These are phyloP conservation scores for Catostomus latipinnis DNA, from an alignment of 2,797 vertebrate species.

Conservation along the genomic window DNA sequence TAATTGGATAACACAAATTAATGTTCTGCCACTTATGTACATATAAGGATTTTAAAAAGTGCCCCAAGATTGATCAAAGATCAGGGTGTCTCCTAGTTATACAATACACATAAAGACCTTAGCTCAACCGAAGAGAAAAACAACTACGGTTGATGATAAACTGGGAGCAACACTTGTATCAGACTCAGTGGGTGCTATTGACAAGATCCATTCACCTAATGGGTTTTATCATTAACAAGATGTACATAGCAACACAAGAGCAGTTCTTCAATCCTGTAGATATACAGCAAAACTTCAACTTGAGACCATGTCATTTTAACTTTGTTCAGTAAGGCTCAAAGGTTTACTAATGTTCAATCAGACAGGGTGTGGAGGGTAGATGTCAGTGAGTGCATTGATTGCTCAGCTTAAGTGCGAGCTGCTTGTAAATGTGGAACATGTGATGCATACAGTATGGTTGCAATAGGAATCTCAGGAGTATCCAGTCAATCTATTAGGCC, in stretches of 20 bases:
- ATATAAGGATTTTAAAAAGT: too few species aligned
- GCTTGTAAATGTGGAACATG: slow-evolving; percentile 42
- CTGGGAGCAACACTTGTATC: slow-evolving; percentile 41
- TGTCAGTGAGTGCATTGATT: slow-evolving; percentile 44
- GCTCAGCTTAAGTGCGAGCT: slow-evolving; percentile 25
- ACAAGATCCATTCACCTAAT: slow-evolving; percentile 66
- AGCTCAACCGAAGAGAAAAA: neutral
- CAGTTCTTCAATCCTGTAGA: slow-evolving; percentile 41
- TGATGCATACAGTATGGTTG: slow-evolving; percentile 27
- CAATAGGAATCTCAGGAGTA: slow-evolving; percentile 10
- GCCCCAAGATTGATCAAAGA: neutral
- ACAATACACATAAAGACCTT: slow-evolving; percentile 25
- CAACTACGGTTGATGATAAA: slow-evolving; percentile 69
- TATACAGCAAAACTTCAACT: slow-evolving; percentile 60
- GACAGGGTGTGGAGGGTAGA: slow-evolving; percentile 48
- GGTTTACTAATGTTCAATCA: slow-evolving; percentile 51
- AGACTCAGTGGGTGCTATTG: slow-evolving; percentile 62
- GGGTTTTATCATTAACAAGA: slow-evolving; percentile 74
- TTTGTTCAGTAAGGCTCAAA: slow-evolving; percentile 56
- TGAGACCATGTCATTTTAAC: slow-evolving; percentile 52
- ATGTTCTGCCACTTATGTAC: neutral
- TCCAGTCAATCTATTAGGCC: slow-evolving; percentile 27
- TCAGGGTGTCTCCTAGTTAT: slow-evolving; percentile 16
- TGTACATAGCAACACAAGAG: slow-evolving; percentile 51
- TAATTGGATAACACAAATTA: neutral